A percentile compares a stretch with the other conserved stretches of the same genome.
Evolutionary conservation across 2,888 invertebrate genomes (phyloP).

Genomic region (Noctua pronuba): DNA sequence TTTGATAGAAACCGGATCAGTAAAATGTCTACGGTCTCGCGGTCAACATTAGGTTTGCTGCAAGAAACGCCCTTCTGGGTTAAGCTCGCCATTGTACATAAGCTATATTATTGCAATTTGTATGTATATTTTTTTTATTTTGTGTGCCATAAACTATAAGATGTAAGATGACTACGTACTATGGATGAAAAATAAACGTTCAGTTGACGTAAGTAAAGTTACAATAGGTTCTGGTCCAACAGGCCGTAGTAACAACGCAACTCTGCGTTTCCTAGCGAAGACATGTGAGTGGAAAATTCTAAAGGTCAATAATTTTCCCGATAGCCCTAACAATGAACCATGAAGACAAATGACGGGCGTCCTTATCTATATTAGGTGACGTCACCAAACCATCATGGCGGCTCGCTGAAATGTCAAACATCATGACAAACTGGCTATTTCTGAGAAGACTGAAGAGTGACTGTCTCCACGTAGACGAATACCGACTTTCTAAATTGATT

Average conservation of each 20-base stretch:
- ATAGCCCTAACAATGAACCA: conserved; percentile 70
- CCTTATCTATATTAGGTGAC: conserved; percentile 61
- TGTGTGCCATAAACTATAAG: no score
- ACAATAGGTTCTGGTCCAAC: conserved; percentile 35
- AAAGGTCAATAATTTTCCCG: conserved; percentile 70
- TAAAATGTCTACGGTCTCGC: conserved; percentile 7
- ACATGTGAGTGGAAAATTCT: conserved; percentile 73
- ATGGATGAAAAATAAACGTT: conserved; percentile 9
- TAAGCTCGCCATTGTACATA: no score
- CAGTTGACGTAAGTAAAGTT: conserved; percentile 40
- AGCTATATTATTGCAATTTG: no score
- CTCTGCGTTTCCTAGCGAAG: conserved; percentile 9
- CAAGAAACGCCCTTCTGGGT: no score
- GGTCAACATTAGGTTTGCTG: no score
- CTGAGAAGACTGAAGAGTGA: conserved; percentile 9
- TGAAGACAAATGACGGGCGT: conserved; percentile 56
- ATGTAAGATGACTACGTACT: not conserved
- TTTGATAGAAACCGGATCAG: conserved; percentile 17
- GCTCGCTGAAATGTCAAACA: conserved; percentile 17
- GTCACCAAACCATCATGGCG: conserved; percentile 34
- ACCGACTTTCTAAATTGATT: conserved; percentile 18
- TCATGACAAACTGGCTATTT: conserved; percentile 4
- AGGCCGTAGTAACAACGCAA: conserved; percentile 39
- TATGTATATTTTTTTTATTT: no score
- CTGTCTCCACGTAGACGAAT: not conserved